phyloP scores from a whole-genome alignment of 2,888 invertebrate species.

The Tenodera sinensis region DNA sequence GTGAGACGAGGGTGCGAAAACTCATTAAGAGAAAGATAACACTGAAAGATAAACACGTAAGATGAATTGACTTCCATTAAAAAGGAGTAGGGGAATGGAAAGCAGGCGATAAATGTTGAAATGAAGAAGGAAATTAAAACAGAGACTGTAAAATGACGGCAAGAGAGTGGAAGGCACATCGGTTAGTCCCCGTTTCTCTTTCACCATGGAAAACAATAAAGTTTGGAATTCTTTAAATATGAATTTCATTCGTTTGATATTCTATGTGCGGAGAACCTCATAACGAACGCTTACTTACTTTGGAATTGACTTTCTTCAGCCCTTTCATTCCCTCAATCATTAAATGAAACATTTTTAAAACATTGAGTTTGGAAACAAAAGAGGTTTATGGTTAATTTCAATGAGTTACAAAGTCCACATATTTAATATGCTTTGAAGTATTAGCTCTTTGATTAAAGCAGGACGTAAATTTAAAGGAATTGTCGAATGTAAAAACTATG shows the following conservation, averaged over 20 bases:
- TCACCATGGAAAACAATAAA: background rate
- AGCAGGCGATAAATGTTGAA: slow-evolving; percentile 8
- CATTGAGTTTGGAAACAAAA: no score
- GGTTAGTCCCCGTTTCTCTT: background rate
- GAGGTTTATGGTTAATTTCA: no score
- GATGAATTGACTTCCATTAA: slow-evolving; percentile 17
- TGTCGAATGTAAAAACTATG: no score
- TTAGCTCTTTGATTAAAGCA: no score
- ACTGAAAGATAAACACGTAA: slow-evolving; percentile 9
- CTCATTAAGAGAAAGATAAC: slow-evolving; percentile 17
- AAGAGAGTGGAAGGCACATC: background rate
- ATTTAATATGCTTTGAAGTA: no score
- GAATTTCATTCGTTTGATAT: background rate
- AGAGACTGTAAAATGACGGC: background rate
- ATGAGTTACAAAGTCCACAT: no score
- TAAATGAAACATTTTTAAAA: no score
- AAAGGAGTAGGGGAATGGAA: background rate
- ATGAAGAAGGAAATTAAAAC: background rate
- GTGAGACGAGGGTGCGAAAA: background rate
- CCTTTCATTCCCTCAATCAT: no score
- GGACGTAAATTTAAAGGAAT: no score
- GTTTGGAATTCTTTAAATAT: background rate
- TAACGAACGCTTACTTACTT: no score
- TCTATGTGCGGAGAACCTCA: background rate
- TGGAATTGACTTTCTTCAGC: no score